Evolutionary conservation across 2,113 vertebrate species (phyloP).

Genomic region (Pangasianodon gigas): DNA sequence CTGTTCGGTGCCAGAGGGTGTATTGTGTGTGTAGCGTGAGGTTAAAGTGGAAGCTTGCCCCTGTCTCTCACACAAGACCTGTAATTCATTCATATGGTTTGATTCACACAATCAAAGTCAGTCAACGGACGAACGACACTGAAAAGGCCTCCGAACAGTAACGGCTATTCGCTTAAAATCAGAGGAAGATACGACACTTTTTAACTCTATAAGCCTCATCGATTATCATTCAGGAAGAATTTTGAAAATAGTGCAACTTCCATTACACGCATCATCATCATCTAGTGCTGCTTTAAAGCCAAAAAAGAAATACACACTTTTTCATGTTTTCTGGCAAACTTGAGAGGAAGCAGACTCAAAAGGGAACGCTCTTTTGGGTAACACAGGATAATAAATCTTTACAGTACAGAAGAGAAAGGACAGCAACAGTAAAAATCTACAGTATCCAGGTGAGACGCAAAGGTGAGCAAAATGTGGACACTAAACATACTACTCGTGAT

Average conservation of each 20-base stretch:
- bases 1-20: constrained; percentile 74
- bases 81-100: constrained; percentile 77
- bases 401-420: background rate
- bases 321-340: too few relatives aligned
- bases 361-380: too few relatives aligned
- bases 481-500: too few relatives aligned
- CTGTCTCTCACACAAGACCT: constrained; percentile 51
- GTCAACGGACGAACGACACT: constrained; percentile 6
- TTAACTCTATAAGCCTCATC: background rate
- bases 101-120: constrained; percentile 72
- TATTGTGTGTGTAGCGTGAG: constrained; percentile 80
- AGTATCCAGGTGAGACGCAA: too few relatives aligned
- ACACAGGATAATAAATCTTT: too few relatives aligned
- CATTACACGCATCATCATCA: background rate
- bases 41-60: constrained; percentile 74
- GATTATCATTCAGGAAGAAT: background rate
- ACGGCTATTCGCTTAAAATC: background rate
- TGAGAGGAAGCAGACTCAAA: too few relatives aligned
- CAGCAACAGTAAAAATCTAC: too few relatives aligned
- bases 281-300: background rate
- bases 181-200: background rate
- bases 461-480: too few relatives aligned
- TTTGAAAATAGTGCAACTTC: background rate
- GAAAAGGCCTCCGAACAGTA: background rate
- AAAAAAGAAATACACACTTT: too few relatives aligned